A percentile compares a stretch with the other conserved stretches of the same genome.
Conservation (phyloP, 2,113 vertebrate genomes). For the Actenoides lindsayi region DNA sequence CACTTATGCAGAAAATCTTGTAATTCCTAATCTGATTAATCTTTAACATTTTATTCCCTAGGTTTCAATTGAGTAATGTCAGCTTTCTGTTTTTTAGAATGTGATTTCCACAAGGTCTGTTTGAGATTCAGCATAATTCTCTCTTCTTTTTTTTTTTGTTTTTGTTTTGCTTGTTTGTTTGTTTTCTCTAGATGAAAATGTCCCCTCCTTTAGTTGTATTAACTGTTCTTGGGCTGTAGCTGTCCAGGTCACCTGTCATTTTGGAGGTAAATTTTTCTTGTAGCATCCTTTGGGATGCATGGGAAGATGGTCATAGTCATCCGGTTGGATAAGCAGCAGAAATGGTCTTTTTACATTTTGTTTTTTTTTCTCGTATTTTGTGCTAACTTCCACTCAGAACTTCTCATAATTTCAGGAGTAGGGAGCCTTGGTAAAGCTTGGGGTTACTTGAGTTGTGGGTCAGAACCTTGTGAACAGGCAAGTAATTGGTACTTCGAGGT, state of each 20-base stretch:
- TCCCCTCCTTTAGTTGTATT: not conserved
- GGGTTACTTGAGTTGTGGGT: not conserved
- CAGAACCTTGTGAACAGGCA: not conserved
- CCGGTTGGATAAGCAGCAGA: not conserved
- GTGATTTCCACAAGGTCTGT: not conserved
- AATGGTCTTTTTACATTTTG: not conserved
- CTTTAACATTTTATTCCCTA: not conserved
- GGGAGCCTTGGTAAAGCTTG: not conserved
- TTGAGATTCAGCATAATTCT: not conserved
- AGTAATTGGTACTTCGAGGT: not conserved
- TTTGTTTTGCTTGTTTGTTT: not conserved
- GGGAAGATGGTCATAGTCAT: not conserved
- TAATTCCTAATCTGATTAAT: not conserved
- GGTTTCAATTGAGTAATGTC: not conserved
- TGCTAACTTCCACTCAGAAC: accelerated
- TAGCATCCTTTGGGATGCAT: not conserved
- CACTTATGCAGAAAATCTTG: not conserved
- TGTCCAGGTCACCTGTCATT: not conserved
- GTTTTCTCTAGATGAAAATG: not conserved
- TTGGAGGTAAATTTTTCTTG: not conserved
- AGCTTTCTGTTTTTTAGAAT: not conserved
- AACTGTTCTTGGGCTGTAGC: not conserved
- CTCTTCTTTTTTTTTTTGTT: not conserved
- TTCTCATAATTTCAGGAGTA: not conserved
- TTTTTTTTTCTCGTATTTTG: not conserved